Base-by-base conservation (phyloP, 1,140 invertebrate species). In the Lerema accius region DNA sequence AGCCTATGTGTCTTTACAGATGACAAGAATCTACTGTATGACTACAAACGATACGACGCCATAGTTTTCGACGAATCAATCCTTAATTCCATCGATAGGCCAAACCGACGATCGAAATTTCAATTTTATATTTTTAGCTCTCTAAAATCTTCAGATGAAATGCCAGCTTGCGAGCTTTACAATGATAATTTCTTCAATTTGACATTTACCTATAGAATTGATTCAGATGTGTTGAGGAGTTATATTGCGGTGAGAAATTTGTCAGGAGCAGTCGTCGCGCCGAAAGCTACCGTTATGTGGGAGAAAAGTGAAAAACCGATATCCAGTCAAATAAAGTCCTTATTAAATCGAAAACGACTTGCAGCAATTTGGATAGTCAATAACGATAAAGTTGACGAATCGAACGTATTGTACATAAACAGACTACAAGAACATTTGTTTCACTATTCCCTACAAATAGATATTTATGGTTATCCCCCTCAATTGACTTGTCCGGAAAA, bases 401-500 rank as follows among this genome's bases (percentile, higher is more conserved):
- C 82, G 0, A 84, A 94, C n/a, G 83, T 93, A 65, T 66, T 89
- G 2, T 95, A 94, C 70, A 92, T 94, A 6, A 64, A 83, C 17
- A 88, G 93, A 66, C 85, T 96, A 2, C 76, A 92, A 37, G 91
- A 93, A 49, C 82, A 93, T 69, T 91, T 96, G 35, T 63, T 75
- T 14, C 64, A 80, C 50, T 82, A 73, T 23, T 63, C 65, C 17
- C 58, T 84, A 13, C 67, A 71, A 42, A 92, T 96, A 0, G 94
- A 96, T 80, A 91, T 94, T 15, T 95, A 93, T 69, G 95, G 95
- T 4, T 69, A 51, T 0, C 96, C 95, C 81, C 90, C 91, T 0
- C 60, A 66, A 6, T 42, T 68, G 0, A 63, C 64, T 6, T 92
- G 91, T 63, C 23, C 67, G 0, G 50, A 53, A 16, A 55, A 78